These are phyloP conservation scores for Sigmodon hispidus DNA, from an alignment of 2,113 vertebrate genomes.

Conservation along the genomic window DNA sequence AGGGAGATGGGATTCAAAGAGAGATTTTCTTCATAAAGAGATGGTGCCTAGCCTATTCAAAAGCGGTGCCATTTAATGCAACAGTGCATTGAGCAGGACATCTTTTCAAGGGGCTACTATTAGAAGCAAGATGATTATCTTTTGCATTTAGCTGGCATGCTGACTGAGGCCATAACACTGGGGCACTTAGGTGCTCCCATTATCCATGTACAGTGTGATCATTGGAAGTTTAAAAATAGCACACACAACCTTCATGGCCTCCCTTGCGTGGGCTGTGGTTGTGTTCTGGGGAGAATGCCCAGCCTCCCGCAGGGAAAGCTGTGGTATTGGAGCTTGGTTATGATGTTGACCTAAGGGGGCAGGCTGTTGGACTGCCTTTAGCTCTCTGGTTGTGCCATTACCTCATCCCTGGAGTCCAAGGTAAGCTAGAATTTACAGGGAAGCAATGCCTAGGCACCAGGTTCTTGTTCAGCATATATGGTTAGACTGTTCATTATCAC, in stretches of 20 bases:
- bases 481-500: neutral
- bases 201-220: conserved; percentile 57
- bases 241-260: conserved; percentile 62
- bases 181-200: conserved; percentile 67
- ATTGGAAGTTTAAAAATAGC: conserved; percentile 77
- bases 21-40: conserved; percentile 79
- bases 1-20: conserved; percentile 80
- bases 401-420: conserved; percentile 24
- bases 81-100: conserved; percentile 62
- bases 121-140: conserved; percentile 80
- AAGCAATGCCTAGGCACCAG: neutral
- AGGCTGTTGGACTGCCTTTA: neutral
- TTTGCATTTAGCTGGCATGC: conserved; percentile 67
- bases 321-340: conserved; percentile 9
- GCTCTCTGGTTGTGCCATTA: neutral
- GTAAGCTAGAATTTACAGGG: conserved; percentile 22
- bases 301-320: neutral
- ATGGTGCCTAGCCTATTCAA: conserved; percentile 67
- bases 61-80: conserved; percentile 68
- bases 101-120: conserved; percentile 72
- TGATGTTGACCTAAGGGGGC: conserved; percentile 10
- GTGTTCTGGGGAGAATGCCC: conserved; percentile 8
- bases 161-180: conserved; percentile 60
- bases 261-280: neutral
- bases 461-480: neutral